These are phyloP conservation scores for Tragelaphus imberbis DNA, from an alignment of 2,113 vertebrate genomes.

Conservation along the genomic window DNA sequence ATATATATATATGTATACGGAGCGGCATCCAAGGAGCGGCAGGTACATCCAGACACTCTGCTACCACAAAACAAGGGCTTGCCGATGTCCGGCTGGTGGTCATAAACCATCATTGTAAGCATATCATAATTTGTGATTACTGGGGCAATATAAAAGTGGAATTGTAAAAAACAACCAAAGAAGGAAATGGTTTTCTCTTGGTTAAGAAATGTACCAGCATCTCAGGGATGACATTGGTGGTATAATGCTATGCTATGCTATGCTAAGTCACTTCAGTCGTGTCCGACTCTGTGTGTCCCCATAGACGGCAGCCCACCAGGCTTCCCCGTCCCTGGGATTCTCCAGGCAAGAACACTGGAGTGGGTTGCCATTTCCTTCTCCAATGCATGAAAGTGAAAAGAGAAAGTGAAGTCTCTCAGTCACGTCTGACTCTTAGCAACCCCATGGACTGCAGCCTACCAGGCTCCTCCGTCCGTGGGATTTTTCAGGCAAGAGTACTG, in stretches of 20 bases:
- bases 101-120: slow-evolving; percentile 71
- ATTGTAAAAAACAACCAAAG: slow-evolving; percentile 52
- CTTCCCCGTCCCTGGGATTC: too few species aligned
- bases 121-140: slow-evolving; percentile 67
- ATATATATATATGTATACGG: not conserved
- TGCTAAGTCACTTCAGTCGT: too few species aligned
- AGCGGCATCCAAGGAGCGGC: not conserved
- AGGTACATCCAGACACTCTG: not conserved
- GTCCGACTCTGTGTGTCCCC: too few species aligned
- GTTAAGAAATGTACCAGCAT: slow-evolving; percentile 56
- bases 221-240: slow-evolving; percentile 64
- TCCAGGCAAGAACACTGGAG: too few species aligned
- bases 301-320: too few species aligned
- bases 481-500: too few species aligned
- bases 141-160: slow-evolving; percentile 51
- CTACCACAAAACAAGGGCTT: slow-evolving; percentile 19
- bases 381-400: too few species aligned
- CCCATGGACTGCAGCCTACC: too few species aligned
- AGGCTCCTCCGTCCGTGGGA: too few species aligned
- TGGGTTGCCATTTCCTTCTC: too few species aligned
- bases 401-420: too few species aligned
- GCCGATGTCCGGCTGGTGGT: slow-evolving; percentile 59
- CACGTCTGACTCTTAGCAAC: too few species aligned
- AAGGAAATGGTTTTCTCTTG: slow-evolving; percentile 59
- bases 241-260: not conserved